Base-by-base conservation (phyloP, 2,113 vertebrate genomes). In the Dasypus novemcinctus region DNA sequence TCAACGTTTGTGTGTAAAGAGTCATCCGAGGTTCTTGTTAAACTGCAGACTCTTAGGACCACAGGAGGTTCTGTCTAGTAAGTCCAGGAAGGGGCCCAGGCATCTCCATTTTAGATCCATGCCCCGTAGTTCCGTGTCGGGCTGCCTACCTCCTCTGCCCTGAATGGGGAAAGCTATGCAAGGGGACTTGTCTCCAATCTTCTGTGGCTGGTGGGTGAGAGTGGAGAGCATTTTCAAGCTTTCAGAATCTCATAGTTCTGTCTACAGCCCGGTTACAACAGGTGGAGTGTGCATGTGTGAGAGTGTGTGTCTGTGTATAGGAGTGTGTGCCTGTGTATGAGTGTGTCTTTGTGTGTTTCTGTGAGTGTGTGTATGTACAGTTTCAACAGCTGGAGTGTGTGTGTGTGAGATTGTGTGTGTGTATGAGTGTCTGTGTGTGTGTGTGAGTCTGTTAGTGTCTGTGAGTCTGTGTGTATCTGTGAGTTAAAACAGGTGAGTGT, bases 271-370 rank as follows among this genome's bases (percentile, higher is more conserved):
- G 13, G 33, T 12, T 27, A n/a, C 0, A 49, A 17, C 69, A 57
- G 80, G 31, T 21, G 43, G 0, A 0, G 0, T 20, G 20, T 7
- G 72, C 23, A 61, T 0, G 21, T 61, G 57, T 61, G 36, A 27
- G 20, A 36, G 46, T 38, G n/a, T 27, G 15, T 1, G 63, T 46
- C 43, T 0, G 0, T 74, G 38, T 66, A 20, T 20, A 21, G 20
- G 25, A 1, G 52, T 17, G 52, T 17, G 52, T 52, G 5, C 8
- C 43, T 49, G n/a, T 82, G 33, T 71, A 29, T 18, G 31, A 71
- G 64, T 74, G 63, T 49, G 43, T 54, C 52, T 0, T 23, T 49
- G 13, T 13, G 72, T 18, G 36, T 21, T 49, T 63, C 5, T 71
- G 49, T 38, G 66, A 7, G 84, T 27, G 5, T 4, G 15, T 64